A percentile compares a stretch with the other conserved stretches of the same genome.
Conservation (phyloP, 2,888 invertebrate genomes). For the Rhamnusium bicolor region DNA sequence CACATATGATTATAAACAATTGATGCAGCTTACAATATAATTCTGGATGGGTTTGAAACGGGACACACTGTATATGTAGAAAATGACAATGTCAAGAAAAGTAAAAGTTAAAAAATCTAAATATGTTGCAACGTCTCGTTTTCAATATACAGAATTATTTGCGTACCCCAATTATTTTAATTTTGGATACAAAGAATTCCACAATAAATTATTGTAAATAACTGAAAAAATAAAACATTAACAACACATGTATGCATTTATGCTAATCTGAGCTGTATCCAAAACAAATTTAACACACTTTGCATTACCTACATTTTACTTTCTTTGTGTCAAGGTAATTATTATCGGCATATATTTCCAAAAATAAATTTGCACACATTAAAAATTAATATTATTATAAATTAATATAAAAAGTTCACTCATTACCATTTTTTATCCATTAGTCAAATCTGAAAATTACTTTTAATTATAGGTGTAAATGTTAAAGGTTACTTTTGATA, state of each 20-base stretch:
- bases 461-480: neutral
- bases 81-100: no score
- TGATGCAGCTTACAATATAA: no score
- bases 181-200: neutral
- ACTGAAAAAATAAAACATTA: neutral
- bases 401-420: neutral
- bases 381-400: neutral
- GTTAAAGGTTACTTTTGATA: no score
- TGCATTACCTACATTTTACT: neutral
- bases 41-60: no score
- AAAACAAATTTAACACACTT: neutral
- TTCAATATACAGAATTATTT: neutral
- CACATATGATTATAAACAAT: no score
- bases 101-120: no score
- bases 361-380: constrained; percentile 2
- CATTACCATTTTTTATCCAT: neutral
- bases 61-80: no score
- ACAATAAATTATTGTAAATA: neutral
- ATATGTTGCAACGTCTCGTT: neutral
- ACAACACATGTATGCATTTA: neutral
- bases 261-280: neutral
- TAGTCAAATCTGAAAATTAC: neutral
- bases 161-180: neutral
- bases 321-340: constrained; percentile 3
- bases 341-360: neutral